Evolutionary conservation across 1,140 invertebrate genomes (phyloP).

Genomic region (Leucophenga varia): DNA sequence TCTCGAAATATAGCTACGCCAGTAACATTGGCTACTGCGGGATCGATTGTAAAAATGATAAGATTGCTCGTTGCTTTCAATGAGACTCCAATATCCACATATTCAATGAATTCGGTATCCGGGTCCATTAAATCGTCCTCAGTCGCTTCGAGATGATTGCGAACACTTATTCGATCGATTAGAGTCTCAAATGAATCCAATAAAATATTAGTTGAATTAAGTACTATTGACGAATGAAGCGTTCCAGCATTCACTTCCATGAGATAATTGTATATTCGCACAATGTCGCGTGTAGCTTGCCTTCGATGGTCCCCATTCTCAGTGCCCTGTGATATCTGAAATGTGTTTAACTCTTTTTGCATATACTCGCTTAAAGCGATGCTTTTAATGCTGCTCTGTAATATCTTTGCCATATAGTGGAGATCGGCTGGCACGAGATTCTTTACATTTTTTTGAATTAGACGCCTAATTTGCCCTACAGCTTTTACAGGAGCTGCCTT

Average conservation of each 20-base stretch:
- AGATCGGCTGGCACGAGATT: constrained; percentile 59
- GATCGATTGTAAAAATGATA: constrained; percentile 60
- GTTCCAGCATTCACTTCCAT: constrained; percentile 56
- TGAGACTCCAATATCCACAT: constrained; percentile 30
- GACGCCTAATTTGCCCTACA: constrained; percentile 23
- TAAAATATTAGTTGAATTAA: constrained; percentile 61
- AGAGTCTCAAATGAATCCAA: constrained; percentile 59
- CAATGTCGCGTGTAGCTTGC: constrained; percentile 52
- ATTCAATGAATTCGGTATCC: constrained; percentile 24
- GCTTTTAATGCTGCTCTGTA: constrained; percentile 47
- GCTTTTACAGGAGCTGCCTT: constrained; percentile 16
- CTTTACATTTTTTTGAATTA: constrained; percentile 19
- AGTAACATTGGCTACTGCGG: constrained; percentile 59
- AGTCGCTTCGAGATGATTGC: no score
- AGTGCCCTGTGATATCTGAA: constrained; percentile 5
- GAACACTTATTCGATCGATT: constrained; percentile 32
- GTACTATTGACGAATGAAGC: constrained; percentile 56
- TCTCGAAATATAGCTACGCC: constrained; percentile 59
- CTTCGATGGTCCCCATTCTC: no score
- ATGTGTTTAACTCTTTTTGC: constrained; percentile 3
- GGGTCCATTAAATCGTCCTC: constrained; percentile 1
- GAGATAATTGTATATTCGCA: constrained; percentile 58
- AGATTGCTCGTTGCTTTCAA: constrained; percentile 53
- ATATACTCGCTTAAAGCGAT: constrained; percentile 6
- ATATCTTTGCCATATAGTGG: constrained; percentile 59